Evolutionary conservation across 2,797 vertebrate species (phyloP).

Genomic region (Gila robusta): DNA sequence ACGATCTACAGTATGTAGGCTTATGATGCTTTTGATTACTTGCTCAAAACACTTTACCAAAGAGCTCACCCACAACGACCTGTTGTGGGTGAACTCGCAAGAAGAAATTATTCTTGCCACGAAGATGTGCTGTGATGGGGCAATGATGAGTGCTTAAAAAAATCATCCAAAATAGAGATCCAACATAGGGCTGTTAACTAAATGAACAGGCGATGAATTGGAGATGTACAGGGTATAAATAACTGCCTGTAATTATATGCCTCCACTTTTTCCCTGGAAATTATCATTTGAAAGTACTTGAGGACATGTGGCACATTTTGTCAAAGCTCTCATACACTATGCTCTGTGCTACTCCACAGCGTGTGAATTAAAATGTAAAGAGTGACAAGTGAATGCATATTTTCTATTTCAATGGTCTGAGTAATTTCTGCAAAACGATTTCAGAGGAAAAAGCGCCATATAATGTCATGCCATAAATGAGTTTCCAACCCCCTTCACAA

Average conservation of each 20-base stretch:
- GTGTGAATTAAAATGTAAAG: conserved; percentile 57
- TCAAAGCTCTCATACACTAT: conserved; percentile 43
- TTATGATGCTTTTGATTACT: neutral
- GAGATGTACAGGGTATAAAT: conserved; percentile 54
- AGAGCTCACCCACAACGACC: conserved; percentile 11
- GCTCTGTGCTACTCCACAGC: conserved; percentile 42
- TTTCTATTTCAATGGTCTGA: conserved; percentile 40
- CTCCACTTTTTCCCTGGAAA: conserved; percentile 29
- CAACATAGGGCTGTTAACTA: conserved; percentile 27
- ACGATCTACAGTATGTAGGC: neutral
- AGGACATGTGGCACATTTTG: conserved; percentile 57
- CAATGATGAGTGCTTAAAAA: conserved; percentile 33
- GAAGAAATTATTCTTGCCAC: conserved; percentile 20
- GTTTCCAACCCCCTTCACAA: conserved; percentile 30
- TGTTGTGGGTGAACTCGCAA: conserved; percentile 23
- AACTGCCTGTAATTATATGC: conserved; percentile 51
- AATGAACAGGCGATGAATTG: conserved; percentile 44
- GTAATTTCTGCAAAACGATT: conserved; percentile 43
- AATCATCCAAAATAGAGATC: conserved; percentile 32
- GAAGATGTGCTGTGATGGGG: conserved; percentile 5
- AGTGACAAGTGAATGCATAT: conserved; percentile 53
- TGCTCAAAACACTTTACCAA: neutral
- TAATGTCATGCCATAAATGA: conserved; percentile 36
- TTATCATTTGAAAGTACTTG: conserved; percentile 53
- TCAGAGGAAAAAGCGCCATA: conserved; percentile 34